Evolutionary conservation across 1,140 invertebrate species (phyloP).

Genomic region (Campoletis sonorensis): DNA sequence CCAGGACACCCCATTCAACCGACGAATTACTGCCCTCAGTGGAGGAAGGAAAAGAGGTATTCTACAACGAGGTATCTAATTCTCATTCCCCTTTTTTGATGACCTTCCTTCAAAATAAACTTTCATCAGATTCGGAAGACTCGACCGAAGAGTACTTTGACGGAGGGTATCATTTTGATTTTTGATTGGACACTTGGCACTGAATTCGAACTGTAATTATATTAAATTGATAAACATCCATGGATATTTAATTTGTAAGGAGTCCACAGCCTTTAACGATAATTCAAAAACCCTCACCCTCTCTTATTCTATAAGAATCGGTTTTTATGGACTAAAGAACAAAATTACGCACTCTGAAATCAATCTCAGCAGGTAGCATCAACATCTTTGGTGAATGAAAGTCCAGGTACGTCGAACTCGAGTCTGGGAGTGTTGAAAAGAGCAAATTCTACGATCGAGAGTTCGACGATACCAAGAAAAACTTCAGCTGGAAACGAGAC

Average conservation of each 20-base stretch:
- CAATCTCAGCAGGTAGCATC: conserved; percentile 47
- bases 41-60: conserved; percentile 83
- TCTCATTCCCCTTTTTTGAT: conserved; percentile 19
- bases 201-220: too few species aligned
- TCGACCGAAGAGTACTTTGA: neutral
- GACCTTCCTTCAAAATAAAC: neutral
- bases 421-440: conserved; percentile 48
- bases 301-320: too few species aligned
- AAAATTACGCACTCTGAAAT: neutral
- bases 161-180: neutral
- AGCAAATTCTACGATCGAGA: conserved; percentile 19
- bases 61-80: conserved; percentile 69
- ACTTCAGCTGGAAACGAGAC: conserved; percentile 11
- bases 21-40: conserved; percentile 86
- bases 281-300: too few species aligned
- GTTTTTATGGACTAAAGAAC: neutral
- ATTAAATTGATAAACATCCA: too few species aligned
- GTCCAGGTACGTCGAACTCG: conserved; percentile 56
- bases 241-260: too few species aligned
- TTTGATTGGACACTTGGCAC: too few species aligned
- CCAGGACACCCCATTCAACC: conserved; percentile 85
- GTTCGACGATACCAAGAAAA: conserved; percentile 21
- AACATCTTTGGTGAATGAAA: conserved; percentile 58
- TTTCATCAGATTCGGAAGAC: too few species aligned
- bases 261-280: too few species aligned